Evolutionary conservation across 1,140 invertebrate genomes (phyloP).

Genomic region (Drosophila arizonae): DNA sequence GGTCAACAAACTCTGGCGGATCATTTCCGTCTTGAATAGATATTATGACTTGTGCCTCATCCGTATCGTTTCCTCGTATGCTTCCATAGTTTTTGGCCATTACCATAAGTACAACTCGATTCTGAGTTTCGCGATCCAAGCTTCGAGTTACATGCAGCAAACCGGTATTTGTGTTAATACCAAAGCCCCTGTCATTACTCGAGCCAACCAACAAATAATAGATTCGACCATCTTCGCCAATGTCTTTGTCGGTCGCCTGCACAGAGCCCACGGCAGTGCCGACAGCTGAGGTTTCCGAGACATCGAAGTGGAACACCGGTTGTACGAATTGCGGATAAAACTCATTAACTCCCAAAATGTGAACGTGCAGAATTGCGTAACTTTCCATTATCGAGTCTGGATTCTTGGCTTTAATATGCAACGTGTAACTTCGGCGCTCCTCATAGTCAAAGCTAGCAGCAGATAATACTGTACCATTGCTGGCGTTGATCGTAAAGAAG

Average conservation of each 20-base stretch:
- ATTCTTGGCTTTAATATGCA: conserved; percentile 94
- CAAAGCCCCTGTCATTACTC: conserved; percentile 95
- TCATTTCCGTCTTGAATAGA: conserved; percentile 98
- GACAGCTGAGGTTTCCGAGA: conserved; percentile 95
- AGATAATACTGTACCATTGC: conserved; percentile 90
- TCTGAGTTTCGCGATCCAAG: conserved; percentile 95
- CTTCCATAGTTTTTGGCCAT: conserved; percentile 97
- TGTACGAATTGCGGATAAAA: conserved; percentile 96
- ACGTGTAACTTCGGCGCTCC: conserved; percentile 88
- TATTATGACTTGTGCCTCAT: conserved; percentile 96
- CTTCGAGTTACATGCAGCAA: conserved; percentile 91
- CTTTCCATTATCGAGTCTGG: conserved; percentile 92
- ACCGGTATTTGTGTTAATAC: conserved; percentile 92
- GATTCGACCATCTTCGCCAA: conserved; percentile 95
- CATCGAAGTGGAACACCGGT: conserved; percentile 95
- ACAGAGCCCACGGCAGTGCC: conserved; percentile 93
- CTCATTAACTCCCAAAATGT: conserved; percentile 95
- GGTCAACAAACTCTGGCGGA: conserved; percentile 94
- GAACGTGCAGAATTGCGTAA: conserved; percentile 88
- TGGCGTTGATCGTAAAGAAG: conserved; percentile 89
- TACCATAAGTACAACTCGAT: conserved; percentile 93
- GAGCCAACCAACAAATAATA: conserved; percentile 96
- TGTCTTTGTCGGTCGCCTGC: conserved; percentile 95
- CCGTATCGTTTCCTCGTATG: conserved; percentile 96
- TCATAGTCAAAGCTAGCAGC: conserved; percentile 94